Conservation (phyloP, 1,140 invertebrate genomes). For the Oncopodura yosiiana region DNA sequence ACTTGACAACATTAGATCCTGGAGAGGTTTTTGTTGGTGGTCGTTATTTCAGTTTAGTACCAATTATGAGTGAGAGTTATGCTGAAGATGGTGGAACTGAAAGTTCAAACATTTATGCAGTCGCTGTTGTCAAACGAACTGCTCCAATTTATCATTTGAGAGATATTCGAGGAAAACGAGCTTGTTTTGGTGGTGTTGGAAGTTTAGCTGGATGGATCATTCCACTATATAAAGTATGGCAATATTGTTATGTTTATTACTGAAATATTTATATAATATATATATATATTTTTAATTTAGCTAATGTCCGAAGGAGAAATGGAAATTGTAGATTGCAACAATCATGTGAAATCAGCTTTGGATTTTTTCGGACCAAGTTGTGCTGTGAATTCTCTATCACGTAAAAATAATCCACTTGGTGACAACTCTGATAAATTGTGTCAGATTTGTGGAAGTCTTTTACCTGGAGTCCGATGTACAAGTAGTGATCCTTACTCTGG, state of each 20-base stretch:
- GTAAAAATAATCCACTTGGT: conserved; percentile 89
- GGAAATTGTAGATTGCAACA: conserved; percentile 85
- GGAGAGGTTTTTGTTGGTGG: conserved; percentile 88
- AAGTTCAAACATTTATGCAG: conserved; percentile 52
- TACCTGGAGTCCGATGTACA: conserved; percentile 68
- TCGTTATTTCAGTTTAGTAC: conserved; percentile 81
- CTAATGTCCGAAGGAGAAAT: conserved; percentile 69
- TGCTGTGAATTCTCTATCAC: conserved; percentile 79
- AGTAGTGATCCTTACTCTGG: conserved; percentile 79
- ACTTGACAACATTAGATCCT: conserved; percentile 78
- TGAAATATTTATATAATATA: neutral
- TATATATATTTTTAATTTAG: conserved; percentile 41
- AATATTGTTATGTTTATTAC: conserved; percentile 1
- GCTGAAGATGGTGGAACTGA: conserved; percentile 34
- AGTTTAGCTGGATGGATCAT: conserved; percentile 86
- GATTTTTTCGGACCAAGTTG: conserved; percentile 84
- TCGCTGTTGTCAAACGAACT: conserved; percentile 69
- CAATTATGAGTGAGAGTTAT: conserved; percentile 69
- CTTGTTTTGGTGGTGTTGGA: conserved; percentile 84
- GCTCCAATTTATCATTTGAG: conserved; percentile 53
- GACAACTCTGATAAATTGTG: conserved; percentile 73
- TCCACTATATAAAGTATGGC: conserved; percentile 67
- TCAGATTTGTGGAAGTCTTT: conserved; percentile 67
- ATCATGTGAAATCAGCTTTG: conserved; percentile 86
- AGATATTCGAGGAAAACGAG: conserved; percentile 62